phyloP scores from a whole-genome alignment of 2,113 vertebrate genomes.

The Promerops cafer region DNA sequence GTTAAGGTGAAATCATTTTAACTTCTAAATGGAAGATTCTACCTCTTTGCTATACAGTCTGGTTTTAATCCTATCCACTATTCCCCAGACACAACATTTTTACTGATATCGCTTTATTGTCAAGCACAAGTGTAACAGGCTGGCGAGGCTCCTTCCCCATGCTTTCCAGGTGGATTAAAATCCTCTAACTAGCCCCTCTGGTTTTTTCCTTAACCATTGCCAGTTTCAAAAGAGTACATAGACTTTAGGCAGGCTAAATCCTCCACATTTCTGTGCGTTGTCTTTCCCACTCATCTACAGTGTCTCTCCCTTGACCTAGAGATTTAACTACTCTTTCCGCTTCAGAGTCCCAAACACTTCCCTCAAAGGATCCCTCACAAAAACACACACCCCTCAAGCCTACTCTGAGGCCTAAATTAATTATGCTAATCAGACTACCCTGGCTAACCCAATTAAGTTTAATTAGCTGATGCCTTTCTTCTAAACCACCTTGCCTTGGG shows the following conservation, averaged over 20 bases:
- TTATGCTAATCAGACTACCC: slow-evolving; percentile 60
- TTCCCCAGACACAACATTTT: background rate
- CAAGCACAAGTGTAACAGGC: background rate
- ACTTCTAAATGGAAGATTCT: background rate
- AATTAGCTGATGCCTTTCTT: slow-evolving; percentile 58
- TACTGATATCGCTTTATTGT: background rate
- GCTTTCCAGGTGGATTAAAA: background rate
- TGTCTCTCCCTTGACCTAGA: background rate
- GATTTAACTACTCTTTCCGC: background rate
- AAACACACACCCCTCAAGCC: slow-evolving; percentile 40
- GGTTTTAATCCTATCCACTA: background rate
- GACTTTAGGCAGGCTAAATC: background rate
- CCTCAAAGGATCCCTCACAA: slow-evolving; percentile 4
- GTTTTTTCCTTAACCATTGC: background rate
- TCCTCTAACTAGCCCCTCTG: background rate
- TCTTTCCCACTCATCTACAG: background rate
- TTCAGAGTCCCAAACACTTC: background rate
- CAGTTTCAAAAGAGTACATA: background rate
- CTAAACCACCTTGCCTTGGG: slow-evolving; percentile 49
- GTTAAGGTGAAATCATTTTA: background rate
- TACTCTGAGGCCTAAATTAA: slow-evolving; percentile 66
- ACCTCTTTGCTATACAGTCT: background rate
- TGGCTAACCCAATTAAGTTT: slow-evolving; percentile 67
- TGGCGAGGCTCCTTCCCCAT: background rate
- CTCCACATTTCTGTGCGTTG: background rate